These are phyloP conservation scores for Theropithecus gelada DNA, from an alignment of 2,113 vertebrate genomes.

Conservation along the genomic window DNA sequence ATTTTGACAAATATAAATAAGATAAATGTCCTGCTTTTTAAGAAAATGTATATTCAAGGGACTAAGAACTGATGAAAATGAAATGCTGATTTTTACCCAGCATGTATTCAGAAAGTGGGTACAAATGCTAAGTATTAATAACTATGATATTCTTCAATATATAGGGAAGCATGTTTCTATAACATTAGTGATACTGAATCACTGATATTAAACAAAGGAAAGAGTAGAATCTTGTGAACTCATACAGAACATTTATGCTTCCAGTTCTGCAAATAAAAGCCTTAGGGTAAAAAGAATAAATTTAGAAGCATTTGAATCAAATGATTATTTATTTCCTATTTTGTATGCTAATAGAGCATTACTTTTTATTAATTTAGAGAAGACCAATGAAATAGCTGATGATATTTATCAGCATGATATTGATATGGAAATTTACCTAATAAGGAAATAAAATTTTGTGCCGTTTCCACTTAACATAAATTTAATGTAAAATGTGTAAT, in stretches of 20 bases:
- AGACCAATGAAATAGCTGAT: slow-evolving; percentile 66
- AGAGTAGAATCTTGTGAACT: not conserved
- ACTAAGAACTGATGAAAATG: not conserved
- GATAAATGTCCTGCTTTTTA: not conserved
- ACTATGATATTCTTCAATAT: not conserved
- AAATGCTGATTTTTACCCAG: not conserved
- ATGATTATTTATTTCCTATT: slow-evolving; percentile 64
- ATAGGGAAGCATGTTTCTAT: not conserved
- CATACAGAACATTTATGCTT: not conserved
- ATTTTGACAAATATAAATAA: not conserved
- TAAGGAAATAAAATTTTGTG: slow-evolving; percentile 66
- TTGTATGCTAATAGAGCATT: slow-evolving; percentile 36
- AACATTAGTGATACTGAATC: not conserved
- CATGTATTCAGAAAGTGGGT: not conserved
- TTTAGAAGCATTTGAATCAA: slow-evolving; percentile 47
- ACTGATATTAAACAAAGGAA: not conserved
- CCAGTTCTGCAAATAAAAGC: not conserved
- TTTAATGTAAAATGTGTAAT: slow-evolving; percentile 63
- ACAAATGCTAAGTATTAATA: not conserved
- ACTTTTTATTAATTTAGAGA: slow-evolving; percentile 67
- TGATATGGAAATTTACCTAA: slow-evolving; percentile 64
- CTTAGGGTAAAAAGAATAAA: not conserved
- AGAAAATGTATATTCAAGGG: not conserved
- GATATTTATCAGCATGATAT: slow-evolving; percentile 67
- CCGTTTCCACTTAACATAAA: slow-evolving; percentile 31